A percentile compares a stretch with the other conserved stretches of the same genome.
Evolutionary conservation across 2,113 vertebrate species (phyloP).

Genomic region (Leptosomus discolor): DNA sequence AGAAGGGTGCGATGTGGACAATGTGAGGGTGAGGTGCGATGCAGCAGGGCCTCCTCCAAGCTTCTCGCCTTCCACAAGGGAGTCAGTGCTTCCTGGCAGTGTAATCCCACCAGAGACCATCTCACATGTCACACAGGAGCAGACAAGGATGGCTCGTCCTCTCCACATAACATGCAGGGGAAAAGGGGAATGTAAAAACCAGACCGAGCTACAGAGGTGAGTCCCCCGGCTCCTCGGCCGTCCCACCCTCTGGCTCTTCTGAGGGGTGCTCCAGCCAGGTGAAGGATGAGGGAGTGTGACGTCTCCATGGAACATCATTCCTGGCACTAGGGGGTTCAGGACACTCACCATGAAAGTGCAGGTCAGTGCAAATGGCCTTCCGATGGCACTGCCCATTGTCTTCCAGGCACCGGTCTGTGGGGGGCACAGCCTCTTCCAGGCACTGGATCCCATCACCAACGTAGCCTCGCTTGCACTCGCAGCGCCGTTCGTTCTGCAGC

Average conservation of each 20-base stretch:
- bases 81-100: neutral
- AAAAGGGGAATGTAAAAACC: neutral
- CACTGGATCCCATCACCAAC: constrained; percentile 91
- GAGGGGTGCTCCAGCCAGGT: neutral
- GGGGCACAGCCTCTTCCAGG: constrained; percentile 79
- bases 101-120: neutral
- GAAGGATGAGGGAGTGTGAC: neutral
- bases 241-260: neutral
- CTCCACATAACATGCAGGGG: rapidly evolving
- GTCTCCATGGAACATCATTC: neutral
- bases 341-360: constrained; percentile 87
- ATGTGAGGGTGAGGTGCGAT: neutral
- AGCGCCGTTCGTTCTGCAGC: constrained; percentile 83
- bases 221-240: neutral
- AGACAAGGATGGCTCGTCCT: neutral
- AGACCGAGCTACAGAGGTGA: neutral
- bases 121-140: rapidly evolving
- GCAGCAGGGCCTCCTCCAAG: neutral
- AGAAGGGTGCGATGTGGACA: neutral
- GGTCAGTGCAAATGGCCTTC: constrained; percentile 85
- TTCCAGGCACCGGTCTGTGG: constrained; percentile 85
- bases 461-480: constrained; percentile 84
- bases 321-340: neutral
- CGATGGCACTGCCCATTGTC: constrained; percentile 82
- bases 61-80: neutral